Base-by-base conservation (phyloP, 1,140 invertebrate species). In the Eupristina koningsbergeri region DNA sequence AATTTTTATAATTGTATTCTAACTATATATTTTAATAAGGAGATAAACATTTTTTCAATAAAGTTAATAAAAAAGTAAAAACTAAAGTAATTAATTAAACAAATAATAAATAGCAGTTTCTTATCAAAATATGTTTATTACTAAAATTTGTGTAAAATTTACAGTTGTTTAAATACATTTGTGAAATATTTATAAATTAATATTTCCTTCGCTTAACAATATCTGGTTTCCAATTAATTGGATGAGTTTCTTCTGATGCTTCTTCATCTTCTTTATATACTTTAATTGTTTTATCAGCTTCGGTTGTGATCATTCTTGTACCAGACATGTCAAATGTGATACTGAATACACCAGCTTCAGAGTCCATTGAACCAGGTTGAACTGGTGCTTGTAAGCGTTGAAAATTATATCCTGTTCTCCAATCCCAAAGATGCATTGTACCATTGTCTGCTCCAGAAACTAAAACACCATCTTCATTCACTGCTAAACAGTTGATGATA, bases 251-350 rank as follows among this genome's bases (percentile, higher is more conserved):
- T 94, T 99, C 98, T 0, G 96, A 97, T 22, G 99, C 98, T 76
- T 95, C 95, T 39, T 99, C 97, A 93, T 99, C 98, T 93, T 99
- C 98, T 91, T 98, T 98, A 92, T 99, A 99, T 85, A 99, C 96
- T 94, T 99, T 99, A 84, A 99, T 98, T 0, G 98, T 99, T 93
- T 99, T 99, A 92, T 99, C 99, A 11, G 98, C 98, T 93, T 99
- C 99, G 9, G 97, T 97, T 2, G 98, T 99, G 79, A 99, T 97
- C 69, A 99, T 94, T 80, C 99, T 94, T 22, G 96, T 96, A 61
- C 98, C 98, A 81, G 97, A 98, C 81, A 97, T 96, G 91, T 99
- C 99, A 93, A 98, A 99, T 7, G 95, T 96, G 94, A 99, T 96
- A 74, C 98, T 96, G 93, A 99, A 99, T 85, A 99, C 97, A 73